These are phyloP conservation scores for Agriopis leucophaearia DNA, from an alignment of 2,888 invertebrate species.

Conservation along the genomic window DNA sequence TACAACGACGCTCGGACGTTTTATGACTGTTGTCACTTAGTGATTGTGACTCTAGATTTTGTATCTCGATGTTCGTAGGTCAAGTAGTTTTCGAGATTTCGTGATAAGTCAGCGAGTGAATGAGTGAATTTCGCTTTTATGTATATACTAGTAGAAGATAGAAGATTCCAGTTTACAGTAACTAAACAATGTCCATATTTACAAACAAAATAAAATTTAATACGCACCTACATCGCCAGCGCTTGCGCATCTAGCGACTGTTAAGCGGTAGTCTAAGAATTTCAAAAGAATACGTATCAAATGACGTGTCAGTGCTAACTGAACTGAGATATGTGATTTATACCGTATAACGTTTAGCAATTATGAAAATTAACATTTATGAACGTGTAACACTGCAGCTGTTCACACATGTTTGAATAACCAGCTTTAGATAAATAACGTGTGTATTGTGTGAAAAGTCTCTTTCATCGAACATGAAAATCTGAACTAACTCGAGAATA, in stretches of 20 bases:
- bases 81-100: too few species aligned
- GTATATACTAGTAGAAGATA: too few species aligned
- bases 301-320: conserved; percentile 3
- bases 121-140: too few species aligned
- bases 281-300: not conserved
- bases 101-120: too few species aligned
- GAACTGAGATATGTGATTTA: not conserved
- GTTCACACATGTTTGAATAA: conserved; percentile 15
- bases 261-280: not conserved
- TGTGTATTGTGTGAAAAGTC: not conserved
- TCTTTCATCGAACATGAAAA: not conserved
- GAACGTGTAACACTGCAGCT: not conserved
- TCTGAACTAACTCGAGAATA: conserved; percentile 1
- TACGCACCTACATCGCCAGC: too few species aligned
- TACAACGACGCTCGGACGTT: too few species aligned
- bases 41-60: too few species aligned
- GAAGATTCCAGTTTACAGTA: not conserved
- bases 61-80: too few species aligned
- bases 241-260: not conserved
- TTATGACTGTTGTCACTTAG: too few species aligned
- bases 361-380: not conserved
- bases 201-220: not conserved
- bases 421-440: conserved; percentile 4
- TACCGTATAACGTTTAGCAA: conserved; percentile 3
- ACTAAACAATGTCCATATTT: not conserved